Conservation (phyloP, 2,113 vertebrate species). For the Colistium nudipinnis region DNA sequence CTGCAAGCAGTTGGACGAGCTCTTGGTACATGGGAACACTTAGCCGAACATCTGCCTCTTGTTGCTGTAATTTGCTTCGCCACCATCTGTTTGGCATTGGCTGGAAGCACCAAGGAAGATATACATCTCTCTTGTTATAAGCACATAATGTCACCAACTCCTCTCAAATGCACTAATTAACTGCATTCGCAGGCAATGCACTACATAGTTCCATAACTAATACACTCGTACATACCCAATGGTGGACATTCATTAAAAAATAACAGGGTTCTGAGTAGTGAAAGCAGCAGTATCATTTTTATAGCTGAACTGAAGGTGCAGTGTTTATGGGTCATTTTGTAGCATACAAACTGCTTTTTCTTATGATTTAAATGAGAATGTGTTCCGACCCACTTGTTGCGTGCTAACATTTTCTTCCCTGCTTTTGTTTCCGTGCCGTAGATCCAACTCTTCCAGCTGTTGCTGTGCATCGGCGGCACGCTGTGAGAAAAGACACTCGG, state of each 20-base stretch:
- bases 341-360: constrained; percentile 14
- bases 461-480: constrained; percentile 57
- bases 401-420: constrained; percentile 46
- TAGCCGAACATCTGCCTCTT: constrained; percentile 73
- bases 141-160: constrained; percentile 50
- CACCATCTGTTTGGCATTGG: constrained; percentile 68
- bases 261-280: constrained; percentile 23
- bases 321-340: constrained; percentile 27
- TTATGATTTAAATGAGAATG: constrained; percentile 18
- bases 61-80: constrained; percentile 65
- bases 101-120: constrained; percentile 51
- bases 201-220: constrained; percentile 31
- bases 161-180: constrained; percentile 53
- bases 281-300: constrained; percentile 35
- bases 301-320: constrained; percentile 21
- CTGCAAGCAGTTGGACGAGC: constrained; percentile 57
- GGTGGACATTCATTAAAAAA: constrained; percentile 18
- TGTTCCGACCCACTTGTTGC: constrained; percentile 2
- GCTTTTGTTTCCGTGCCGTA: constrained; percentile 57
- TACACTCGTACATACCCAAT: constrained; percentile 2
- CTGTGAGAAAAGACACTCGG: constrained; percentile 68
- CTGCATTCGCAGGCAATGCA: constrained; percentile 16
- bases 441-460: constrained; percentile 68
- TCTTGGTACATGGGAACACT: constrained; percentile 62
- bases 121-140: constrained; percentile 64